A percentile compares a stretch with the other conserved stretches of the same genome.
Conservation (phyloP, 2,888 invertebrate species). For the Tipula vernalis region DNA sequence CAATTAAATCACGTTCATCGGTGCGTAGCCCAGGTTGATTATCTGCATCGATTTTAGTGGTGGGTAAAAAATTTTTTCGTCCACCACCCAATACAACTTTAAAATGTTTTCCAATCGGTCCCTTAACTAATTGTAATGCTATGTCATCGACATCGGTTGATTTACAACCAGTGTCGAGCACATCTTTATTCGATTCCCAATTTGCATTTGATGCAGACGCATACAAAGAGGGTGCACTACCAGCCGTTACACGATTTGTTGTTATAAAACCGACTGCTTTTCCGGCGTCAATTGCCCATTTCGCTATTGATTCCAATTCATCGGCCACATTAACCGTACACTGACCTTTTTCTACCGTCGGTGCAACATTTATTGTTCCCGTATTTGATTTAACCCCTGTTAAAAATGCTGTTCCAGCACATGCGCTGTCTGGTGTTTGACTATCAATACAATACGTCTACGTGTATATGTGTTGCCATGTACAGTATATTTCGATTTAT, state of each 20-base stretch:
- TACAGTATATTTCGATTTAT: neutral
- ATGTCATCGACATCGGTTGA: slow-evolving; percentile 40
- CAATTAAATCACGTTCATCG: slow-evolving; percentile 47
- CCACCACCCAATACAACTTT: slow-evolving; percentile 45
- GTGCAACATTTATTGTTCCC: slow-evolving; percentile 39
- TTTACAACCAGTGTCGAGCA: slow-evolving; percentile 26
- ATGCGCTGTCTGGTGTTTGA: slow-evolving; percentile 43
- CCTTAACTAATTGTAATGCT: slow-evolving; percentile 40
- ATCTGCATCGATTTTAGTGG: slow-evolving; percentile 37
- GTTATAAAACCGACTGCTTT: slow-evolving; percentile 40
- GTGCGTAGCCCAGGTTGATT: slow-evolving; percentile 31
- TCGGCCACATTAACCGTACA: slow-evolving; percentile 37
- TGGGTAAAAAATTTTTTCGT: slow-evolving; percentile 38
- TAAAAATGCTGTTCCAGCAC: slow-evolving; percentile 40
- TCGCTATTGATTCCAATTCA: slow-evolving; percentile 41
- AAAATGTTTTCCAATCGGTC: slow-evolving; percentile 39
- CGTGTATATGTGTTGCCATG: slow-evolving; percentile 9
- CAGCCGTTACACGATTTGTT: slow-evolving; percentile 43
- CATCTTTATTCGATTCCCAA: slow-evolving; percentile 41
- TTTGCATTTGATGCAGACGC: slow-evolving; percentile 41
- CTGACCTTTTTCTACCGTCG: slow-evolving; percentile 35
- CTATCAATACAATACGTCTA: slow-evolving; percentile 41
- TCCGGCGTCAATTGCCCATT: slow-evolving; percentile 42
- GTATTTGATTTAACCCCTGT: slow-evolving; percentile 40
- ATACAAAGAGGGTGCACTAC: slow-evolving; percentile 39